phyloP scores from a whole-genome alignment of 2,888 invertebrate genomes.

The Tetranychus truncatus region DNA sequence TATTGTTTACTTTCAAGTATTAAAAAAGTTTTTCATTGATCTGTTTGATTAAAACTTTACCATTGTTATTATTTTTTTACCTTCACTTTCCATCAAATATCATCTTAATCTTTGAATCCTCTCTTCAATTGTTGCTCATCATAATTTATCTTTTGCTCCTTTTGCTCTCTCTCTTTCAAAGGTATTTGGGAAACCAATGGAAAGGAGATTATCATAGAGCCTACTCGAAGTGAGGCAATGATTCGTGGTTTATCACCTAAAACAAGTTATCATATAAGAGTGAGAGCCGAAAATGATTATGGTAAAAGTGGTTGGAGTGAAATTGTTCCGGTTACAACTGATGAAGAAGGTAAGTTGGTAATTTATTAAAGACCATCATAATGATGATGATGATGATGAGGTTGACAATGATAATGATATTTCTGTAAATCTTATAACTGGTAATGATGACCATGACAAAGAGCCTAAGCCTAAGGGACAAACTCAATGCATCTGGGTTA shows the following conservation, averaged over 20 bases:
- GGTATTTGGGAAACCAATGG: background rate
- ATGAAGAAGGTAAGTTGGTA: slow-evolving; percentile 52
- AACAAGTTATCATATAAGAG: slow-evolving; percentile 75
- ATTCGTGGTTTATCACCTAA: slow-evolving; percentile 56
- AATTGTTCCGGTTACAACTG: slow-evolving; percentile 78
- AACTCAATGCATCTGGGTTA: too few relatives aligned
- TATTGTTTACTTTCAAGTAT: background rate
- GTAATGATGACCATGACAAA: background rate
- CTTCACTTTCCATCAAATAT: too few relatives aligned
- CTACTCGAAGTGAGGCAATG: slow-evolving; percentile 12
- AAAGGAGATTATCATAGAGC: slow-evolving; percentile 12
- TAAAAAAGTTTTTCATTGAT: background rate
- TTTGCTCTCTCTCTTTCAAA: background rate
- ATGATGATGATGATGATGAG: background rate
- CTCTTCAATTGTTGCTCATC: background rate
- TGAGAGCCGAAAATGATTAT: slow-evolving; percentile 80
- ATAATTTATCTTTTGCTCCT: background rate
- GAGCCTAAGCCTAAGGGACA: background rate
- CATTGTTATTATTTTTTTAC: too few relatives aligned
- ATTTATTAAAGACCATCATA: background rate
- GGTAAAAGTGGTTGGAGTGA: slow-evolving; percentile 82
- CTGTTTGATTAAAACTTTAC: background rate
- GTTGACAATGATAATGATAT: background rate
- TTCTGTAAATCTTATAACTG: background rate
- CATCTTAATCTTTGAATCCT: background rate